Percentiles rank a stretch among this genome's conserved stretches.
Conservation (phyloP, 30 jellyfish, hydroid and myxozoan genomes). For the Chrysaora quinquecirrha region DNA sequence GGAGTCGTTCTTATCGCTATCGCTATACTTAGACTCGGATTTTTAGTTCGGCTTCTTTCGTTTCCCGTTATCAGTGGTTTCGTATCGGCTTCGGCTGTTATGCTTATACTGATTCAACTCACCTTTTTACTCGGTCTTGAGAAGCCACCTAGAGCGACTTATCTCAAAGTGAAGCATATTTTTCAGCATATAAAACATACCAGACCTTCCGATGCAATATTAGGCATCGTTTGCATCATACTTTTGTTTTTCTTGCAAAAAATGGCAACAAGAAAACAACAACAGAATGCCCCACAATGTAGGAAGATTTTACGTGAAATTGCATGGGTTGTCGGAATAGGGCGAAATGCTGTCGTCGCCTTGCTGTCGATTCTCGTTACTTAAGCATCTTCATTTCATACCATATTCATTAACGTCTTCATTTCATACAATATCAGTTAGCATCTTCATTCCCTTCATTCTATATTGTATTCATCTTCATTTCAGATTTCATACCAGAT, state of each 20-base stretch:
- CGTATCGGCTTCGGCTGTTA: neutral
- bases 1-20: neutral
- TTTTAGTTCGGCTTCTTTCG: neutral
- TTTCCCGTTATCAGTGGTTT: conserved; percentile 3
- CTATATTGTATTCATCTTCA: too few relatives aligned
- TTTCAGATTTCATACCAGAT: too few relatives aligned
- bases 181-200: neutral
- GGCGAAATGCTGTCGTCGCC: conserved; percentile 73
- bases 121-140: neutral
- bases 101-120: neutral
- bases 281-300: neutral
- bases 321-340: conserved; percentile 27
- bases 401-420: too few relatives aligned
- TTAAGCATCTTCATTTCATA: too few relatives aligned
- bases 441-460: too few relatives aligned
- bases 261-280: neutral
- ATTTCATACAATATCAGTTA: too few relatives aligned
- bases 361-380: conserved; percentile 56
- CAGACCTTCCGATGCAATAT: neutral
- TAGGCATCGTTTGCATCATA: neutral
- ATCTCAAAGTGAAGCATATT: neutral
- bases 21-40: neutral
- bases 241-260: neutral
- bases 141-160: neutral
- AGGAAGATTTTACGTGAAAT: too few relatives aligned